A percentile compares a stretch with the other conserved stretches of the same genome.
These are phyloP conservation scores for Hippolais icterina DNA, from an alignment of 2,113 vertebrate genomes.

Conservation along the genomic window DNA sequence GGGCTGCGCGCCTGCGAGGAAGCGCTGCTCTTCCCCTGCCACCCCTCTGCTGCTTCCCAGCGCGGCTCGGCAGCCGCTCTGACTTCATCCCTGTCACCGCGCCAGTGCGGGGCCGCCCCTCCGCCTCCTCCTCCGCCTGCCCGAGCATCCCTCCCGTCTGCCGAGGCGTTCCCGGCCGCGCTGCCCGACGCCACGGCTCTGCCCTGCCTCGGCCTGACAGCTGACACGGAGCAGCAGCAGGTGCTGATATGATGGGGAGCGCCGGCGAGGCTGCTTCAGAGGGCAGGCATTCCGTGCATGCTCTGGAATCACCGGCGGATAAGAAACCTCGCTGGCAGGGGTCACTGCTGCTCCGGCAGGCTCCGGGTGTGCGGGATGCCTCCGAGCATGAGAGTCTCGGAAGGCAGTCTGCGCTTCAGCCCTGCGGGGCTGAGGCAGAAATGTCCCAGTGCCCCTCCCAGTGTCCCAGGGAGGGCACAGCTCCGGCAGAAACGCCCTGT, in stretches of 20 bases:
- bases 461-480: neutral
- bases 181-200: neutral
- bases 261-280: neutral
- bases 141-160: neutral
- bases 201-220: neutral
- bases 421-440: neutral
- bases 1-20: neutral
- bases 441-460: neutral
- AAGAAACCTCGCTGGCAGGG: neutral
- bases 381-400: neutral
- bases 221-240: neutral
- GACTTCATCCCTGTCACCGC: neutral
- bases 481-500: neutral
- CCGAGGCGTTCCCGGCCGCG: neutral
- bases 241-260: neutral
- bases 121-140: neutral
- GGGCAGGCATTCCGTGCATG: neutral
- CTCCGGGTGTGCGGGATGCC: neutral
- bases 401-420: neutral
- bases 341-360: neutral
- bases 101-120: neutral
- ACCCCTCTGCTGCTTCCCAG: neutral
- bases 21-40: neutral
- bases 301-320: rapidly evolving
- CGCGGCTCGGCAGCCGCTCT: neutral